These are phyloP conservation scores for Dendroctonus ponderosae DNA, from an alignment of 1,140 invertebrate species.

Conservation along the genomic window DNA sequence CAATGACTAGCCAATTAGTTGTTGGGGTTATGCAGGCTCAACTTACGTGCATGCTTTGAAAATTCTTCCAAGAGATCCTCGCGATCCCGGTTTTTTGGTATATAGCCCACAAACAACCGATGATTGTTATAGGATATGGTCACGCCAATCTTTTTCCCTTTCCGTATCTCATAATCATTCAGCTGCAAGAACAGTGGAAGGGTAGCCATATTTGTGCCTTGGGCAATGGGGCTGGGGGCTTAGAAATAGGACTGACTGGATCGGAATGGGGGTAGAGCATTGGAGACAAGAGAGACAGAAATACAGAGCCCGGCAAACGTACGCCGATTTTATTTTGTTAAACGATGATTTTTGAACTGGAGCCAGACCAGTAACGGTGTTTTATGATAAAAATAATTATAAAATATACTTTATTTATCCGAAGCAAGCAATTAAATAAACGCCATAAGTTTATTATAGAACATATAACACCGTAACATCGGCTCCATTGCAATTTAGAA, in stretches of 20 bases:
- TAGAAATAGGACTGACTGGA: conserved; percentile 16
- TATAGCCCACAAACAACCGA: conserved; percentile 99
- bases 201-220: conserved; percentile 64
- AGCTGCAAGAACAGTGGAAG: conserved; percentile 92
- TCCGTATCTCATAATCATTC: conserved; percentile 99
- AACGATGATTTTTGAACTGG: conserved; percentile 1
- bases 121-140: conserved; percentile 99
- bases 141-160: conserved; percentile 99
- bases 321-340: conserved; percentile 38
- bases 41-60: conserved; percentile 99
- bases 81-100: conserved; percentile 99
- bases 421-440: not conserved
- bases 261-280: conserved; percentile 10
- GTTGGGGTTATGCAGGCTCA: conserved; percentile 53
- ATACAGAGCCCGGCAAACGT: conserved; percentile 47
- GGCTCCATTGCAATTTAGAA: conserved; percentile 5
- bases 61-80: conserved; percentile 99
- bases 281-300: conserved; percentile 1
- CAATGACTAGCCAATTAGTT: conserved; percentile 6
- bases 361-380: not conserved
- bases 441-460: not conserved
- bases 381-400: not conserved
- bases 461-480: conserved; percentile 14
- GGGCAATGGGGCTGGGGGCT: conserved; percentile 40
- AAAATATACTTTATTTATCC: too few species aligned